Percentiles rank a stretch among this genome's conserved stretches.
Evolutionary conservation across 2,113 vertebrate genomes (phyloP).

Genomic region (Muscicapa adusta): DNA sequence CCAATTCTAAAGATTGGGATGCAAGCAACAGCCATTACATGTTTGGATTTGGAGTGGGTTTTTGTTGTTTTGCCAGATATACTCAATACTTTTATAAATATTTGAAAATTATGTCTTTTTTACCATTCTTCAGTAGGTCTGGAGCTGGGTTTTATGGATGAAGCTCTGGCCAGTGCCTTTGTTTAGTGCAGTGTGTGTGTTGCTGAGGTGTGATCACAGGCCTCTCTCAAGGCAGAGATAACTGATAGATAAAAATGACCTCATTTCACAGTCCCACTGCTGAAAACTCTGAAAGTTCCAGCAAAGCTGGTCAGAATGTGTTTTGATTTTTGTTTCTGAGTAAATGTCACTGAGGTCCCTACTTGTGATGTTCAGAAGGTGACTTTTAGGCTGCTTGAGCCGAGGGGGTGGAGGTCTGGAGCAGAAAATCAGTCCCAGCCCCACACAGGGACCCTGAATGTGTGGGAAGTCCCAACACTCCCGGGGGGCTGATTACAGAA

Average conservation of each 20-base stretch:
- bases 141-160: neutral
- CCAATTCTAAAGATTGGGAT: neutral
- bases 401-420: neutral
- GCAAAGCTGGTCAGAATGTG: neutral
- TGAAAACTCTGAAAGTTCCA: neutral
- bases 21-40: neutral
- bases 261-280: neutral
- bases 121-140: neutral
- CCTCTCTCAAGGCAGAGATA: neutral
- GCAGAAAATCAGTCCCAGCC: neutral
- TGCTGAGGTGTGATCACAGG: neutral
- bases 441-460: neutral
- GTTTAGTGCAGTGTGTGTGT: neutral
- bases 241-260: neutral
- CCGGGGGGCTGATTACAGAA: neutral
- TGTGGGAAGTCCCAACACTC: neutral
- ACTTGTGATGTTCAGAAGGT: neutral
- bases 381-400: neutral
- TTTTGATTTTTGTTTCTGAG: neutral
- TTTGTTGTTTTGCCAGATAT: neutral
- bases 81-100: neutral
- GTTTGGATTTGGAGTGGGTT: neutral
- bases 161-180: neutral
- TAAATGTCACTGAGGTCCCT: neutral
- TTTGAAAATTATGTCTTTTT: neutral